Evolutionary conservation across 2,797 vertebrate species (phyloP).

Genomic region (Mycteria americana): DNA sequence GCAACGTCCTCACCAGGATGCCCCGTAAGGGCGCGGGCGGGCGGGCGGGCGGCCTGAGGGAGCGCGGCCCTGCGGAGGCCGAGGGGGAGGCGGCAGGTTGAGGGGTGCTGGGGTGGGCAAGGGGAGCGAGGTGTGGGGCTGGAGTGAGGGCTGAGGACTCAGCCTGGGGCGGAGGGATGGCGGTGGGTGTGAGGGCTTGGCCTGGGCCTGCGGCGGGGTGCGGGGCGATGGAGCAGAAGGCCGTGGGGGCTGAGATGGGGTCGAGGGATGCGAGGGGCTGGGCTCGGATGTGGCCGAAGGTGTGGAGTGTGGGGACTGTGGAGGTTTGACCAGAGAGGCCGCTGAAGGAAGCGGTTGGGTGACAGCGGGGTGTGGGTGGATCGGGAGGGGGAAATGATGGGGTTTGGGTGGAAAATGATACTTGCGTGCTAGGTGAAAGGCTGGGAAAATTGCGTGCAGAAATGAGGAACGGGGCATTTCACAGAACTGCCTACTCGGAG

Average conservation of each 20-base stretch:
- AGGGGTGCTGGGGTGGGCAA: not conserved
- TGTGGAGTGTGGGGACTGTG: not conserved
- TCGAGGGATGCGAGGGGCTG: not conserved
- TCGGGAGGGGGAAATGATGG: not conserved
- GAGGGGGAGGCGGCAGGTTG: not conserved
- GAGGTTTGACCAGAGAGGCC: not conserved
- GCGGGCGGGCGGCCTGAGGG: not conserved
- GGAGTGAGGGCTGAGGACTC: not conserved
- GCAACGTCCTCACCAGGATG: constrained; percentile 94
- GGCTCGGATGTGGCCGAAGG: not conserved
- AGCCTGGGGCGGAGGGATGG: no score
- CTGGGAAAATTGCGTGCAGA: not conserved
- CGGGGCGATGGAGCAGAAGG: no score
- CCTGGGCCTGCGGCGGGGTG: not conserved
- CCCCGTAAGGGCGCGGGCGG: constrained; percentile 77
- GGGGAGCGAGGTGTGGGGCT: not conserved
- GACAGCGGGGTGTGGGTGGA: not conserved
- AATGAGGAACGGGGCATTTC: not conserved
- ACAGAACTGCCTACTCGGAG: not conserved
- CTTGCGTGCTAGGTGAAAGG: not conserved
- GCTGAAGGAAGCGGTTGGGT: not conserved
- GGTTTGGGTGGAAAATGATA: not conserved
- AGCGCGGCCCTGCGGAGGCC: not conserved
- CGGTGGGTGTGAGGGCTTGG: not conserved
- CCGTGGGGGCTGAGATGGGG: not conserved